A percentile compares a stretch with the other conserved stretches of the same genome.
These are phyloP conservation scores for Ametastegia equiseti DNA, from an alignment of 2,888 invertebrate species.

Conservation along the genomic window DNA sequence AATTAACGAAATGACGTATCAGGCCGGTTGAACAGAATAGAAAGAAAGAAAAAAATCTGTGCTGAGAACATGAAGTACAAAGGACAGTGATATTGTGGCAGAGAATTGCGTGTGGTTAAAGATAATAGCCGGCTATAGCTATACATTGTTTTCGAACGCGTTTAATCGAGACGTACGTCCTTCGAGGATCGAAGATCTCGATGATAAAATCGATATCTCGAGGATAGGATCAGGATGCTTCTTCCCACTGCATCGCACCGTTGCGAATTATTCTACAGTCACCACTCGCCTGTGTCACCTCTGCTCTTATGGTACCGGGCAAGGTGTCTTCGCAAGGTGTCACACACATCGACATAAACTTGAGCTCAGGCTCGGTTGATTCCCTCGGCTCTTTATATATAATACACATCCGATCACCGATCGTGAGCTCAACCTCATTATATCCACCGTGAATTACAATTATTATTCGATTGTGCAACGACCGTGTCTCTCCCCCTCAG, in stretches of 20 bases:
- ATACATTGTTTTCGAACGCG: conserved; percentile 70
- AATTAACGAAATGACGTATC: neutral
- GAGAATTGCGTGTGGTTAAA: neutral
- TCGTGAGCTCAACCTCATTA: conserved; percentile 61
- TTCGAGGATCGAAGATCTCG: conserved; percentile 69
- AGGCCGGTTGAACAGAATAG: neutral
- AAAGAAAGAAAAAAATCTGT: too few species aligned
- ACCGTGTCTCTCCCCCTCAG: conserved; percentile 65
- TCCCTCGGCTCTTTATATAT: neutral
- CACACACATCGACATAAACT: neutral
- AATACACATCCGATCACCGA: neutral
- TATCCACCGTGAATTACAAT: conserved; percentile 67
- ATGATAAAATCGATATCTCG: conserved; percentile 70
- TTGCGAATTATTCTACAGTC: conserved; percentile 25
- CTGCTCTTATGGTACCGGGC: neutral
- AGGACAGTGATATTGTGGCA: neutral
- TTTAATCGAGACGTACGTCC: conserved; percentile 72
- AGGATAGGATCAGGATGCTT: conserved; percentile 61
- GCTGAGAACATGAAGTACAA: neutral
- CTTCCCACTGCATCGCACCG: neutral
- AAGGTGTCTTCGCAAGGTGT: conserved; percentile 13
- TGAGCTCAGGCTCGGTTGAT: too few species aligned
- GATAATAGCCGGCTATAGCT: neutral
- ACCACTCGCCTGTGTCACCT: conserved; percentile 29
- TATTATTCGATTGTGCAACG: conserved; percentile 71